These are phyloP conservation scores for Dolomedes plantarius DNA, from an alignment of 2,888 invertebrate species.

Conservation along the genomic window DNA sequence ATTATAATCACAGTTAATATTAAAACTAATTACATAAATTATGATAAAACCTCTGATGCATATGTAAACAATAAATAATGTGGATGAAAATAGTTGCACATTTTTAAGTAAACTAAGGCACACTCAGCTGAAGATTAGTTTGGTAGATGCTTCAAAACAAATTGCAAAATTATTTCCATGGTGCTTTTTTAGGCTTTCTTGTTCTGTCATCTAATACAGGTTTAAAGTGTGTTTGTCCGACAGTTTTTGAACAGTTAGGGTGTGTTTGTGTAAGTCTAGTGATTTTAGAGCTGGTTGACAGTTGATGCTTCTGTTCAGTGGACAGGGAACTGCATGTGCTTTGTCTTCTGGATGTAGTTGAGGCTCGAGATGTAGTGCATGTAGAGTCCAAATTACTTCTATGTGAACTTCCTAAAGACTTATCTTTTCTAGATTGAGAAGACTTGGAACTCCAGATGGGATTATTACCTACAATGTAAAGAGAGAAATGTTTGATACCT, in stretches of 20 bases:
- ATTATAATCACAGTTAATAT: background rate
- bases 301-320: background rate
- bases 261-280: background rate
- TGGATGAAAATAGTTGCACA: background rate
- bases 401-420: background rate
- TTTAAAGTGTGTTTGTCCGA: background rate
- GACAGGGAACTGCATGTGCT: background rate
- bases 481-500: too few species aligned
- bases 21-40: background rate
- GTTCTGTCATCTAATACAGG: background rate
- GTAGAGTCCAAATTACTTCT: background rate
- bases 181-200: background rate
- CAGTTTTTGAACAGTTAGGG: background rate
- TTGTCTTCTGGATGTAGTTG: background rate
- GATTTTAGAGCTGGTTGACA: background rate
- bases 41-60: background rate
- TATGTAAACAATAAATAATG: background rate
- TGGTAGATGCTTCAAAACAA: too few species aligned
- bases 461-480: too few species aligned
- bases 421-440: background rate
- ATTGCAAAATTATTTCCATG: background rate
- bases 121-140: background rate
- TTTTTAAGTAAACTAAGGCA: background rate
- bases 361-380: background rate
- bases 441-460: background rate